Evolutionary conservation across 2,888 invertebrate genomes (phyloP).

Genomic region (Stomorhina lunata): DNA sequence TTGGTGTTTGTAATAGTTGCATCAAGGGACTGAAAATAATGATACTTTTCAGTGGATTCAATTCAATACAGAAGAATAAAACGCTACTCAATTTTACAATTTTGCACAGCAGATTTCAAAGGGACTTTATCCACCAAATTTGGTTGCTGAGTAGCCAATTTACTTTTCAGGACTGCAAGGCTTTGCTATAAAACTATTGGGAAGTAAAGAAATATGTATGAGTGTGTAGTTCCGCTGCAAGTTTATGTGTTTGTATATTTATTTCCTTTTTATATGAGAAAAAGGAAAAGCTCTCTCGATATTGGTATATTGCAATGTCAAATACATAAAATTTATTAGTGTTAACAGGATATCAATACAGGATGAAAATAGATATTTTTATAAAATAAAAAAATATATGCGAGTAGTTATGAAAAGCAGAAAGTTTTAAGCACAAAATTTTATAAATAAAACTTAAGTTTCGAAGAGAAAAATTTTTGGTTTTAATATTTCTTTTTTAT

Average conservation of each 20-base stretch:
- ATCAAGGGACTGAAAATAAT: constrained; percentile 52
- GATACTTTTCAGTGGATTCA: constrained; percentile 35
- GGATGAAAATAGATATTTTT: constrained; percentile 48
- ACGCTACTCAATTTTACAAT: constrained; percentile 16
- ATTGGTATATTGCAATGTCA: constrained; percentile 67
- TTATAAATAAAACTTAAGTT: constrained; percentile 11
- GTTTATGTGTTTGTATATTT: constrained; percentile 14
- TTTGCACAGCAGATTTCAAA: too few relatives aligned
- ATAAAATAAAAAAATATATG: constrained; percentile 24
- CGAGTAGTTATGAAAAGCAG: constrained; percentile 18
- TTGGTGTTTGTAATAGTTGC: constrained; percentile 23
- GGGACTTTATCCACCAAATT: too few relatives aligned
- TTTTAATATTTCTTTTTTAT: too few relatives aligned
- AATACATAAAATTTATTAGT: constrained; percentile 69
- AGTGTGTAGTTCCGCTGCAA: not conserved
- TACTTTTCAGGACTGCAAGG: too few relatives aligned
- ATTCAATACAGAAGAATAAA: too few relatives aligned
- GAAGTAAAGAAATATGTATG: too few relatives aligned
- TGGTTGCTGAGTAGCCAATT: too few relatives aligned
- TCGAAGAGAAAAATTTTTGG: too few relatives aligned
- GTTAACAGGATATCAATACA: constrained; percentile 69
- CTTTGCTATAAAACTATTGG: too few relatives aligned
- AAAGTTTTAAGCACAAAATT: not conserved
- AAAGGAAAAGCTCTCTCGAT: constrained; percentile 14
- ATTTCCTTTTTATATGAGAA: constrained; percentile 11